Conservation (phyloP, 2,113 vertebrate species). For the Ginglymostoma cirratum region DNA sequence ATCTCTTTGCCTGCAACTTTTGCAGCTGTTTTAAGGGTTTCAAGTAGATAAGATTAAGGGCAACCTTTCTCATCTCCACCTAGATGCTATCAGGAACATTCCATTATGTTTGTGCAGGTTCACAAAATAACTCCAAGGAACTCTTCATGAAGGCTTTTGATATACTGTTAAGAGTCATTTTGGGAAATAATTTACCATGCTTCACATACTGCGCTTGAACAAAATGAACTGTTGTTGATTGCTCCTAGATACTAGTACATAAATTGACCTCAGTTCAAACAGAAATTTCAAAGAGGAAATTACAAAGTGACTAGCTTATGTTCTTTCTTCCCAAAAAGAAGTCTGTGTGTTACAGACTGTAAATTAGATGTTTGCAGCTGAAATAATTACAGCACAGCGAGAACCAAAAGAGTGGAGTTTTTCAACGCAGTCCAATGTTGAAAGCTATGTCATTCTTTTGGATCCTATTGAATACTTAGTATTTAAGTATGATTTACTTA, state of each 20-base stretch:
- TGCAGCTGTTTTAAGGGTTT: conserved; percentile 20
- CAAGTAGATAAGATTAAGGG: conserved; percentile 29
- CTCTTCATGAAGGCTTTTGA: neutral
- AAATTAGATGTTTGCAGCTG: neutral
- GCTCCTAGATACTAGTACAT: neutral
- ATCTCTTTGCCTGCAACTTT: neutral
- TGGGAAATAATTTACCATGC: conserved; percentile 9
- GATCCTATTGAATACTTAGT: neutral
- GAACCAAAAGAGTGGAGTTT: neutral
- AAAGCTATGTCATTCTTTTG: neutral
- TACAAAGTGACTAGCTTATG: conserved; percentile 11
- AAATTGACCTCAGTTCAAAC: neutral
- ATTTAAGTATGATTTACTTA: conserved; percentile 2
- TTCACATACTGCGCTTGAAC: neutral
- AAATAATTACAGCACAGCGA: neutral
- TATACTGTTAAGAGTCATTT: neutral
- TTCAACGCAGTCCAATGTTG: neutral
- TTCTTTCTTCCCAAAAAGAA: neutral
- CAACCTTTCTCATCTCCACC: neutral
- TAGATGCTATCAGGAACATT: conserved; percentile 5
- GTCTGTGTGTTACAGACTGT: neutral
- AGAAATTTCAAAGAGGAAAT: conserved; percentile 10
- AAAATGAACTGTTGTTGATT: neutral
- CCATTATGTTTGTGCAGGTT: neutral
- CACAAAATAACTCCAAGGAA: neutral